Conservation (phyloP, 2,888 invertebrate genomes). For the Sericinus montela region DNA sequence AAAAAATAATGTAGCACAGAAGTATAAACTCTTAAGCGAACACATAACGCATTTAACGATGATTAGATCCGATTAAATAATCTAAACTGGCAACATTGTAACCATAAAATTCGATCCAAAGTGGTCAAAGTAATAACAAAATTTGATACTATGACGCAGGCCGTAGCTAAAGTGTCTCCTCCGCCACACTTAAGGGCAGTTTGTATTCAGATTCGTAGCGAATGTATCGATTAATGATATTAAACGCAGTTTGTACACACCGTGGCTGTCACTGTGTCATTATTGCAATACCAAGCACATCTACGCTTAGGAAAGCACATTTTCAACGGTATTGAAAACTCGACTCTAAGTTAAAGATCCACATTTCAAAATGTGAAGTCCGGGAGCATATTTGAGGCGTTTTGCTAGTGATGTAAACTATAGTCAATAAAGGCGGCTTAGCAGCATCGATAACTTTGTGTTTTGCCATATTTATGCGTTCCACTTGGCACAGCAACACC, state of each 20-base stretch:
- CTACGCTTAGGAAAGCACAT: conserved; percentile 40
- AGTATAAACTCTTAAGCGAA: too few relatives aligned
- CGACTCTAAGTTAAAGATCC: conserved; percentile 24
- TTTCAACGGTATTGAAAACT: conserved; percentile 22
- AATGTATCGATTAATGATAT: conserved; percentile 57
- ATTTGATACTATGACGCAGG: conserved; percentile 22
- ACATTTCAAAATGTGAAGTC: conserved; percentile 31
- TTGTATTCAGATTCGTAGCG: conserved; percentile 48
- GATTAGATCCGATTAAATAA: too few relatives aligned
- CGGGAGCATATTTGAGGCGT: conserved; percentile 31
- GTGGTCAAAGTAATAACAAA: conserved; percentile 10
- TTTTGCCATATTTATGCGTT: conserved; percentile 67
- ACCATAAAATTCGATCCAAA: conserved; percentile 1
- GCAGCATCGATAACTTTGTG: conserved; percentile 72
- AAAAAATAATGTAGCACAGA: too few relatives aligned
- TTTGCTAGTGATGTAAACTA: conserved; percentile 46
- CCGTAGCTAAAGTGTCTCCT: conserved; percentile 27
- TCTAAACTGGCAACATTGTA: too few relatives aligned
- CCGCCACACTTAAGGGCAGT: conserved; percentile 41
- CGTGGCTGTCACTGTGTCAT: conserved; percentile 57
- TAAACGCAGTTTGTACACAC: conserved; percentile 53
- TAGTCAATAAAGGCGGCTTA: conserved; percentile 72
- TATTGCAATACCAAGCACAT: conserved; percentile 55
- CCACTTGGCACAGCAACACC: conserved; percentile 57
- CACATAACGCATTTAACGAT: too few relatives aligned